Evolutionary conservation across 2,113 vertebrate genomes (phyloP).

Genomic region (Catharus fuscescens): DNA sequence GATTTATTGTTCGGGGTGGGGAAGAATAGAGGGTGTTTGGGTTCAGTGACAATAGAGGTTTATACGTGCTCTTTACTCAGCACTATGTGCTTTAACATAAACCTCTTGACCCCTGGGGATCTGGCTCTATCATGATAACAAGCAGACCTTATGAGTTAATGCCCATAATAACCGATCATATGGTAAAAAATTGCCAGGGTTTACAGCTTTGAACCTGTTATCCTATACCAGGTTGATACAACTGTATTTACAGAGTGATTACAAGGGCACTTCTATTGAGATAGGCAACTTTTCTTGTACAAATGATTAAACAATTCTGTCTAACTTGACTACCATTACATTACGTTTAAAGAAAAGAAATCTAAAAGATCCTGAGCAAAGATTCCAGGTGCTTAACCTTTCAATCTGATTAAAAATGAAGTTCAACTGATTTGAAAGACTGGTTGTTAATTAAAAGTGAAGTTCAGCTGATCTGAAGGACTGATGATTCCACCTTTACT

Average conservation of each 20-base stretch:
- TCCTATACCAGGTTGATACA: conserved; percentile 37
- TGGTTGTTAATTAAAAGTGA: neutral
- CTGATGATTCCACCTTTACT: neutral
- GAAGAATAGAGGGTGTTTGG: neutral
- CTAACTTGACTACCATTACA: neutral
- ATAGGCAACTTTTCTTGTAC: conserved; percentile 38
- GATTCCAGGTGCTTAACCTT: neutral
- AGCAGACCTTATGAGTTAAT: conserved; percentile 30
- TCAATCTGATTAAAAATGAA: neutral
- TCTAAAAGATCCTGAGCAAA: neutral
- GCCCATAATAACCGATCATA: conserved; percentile 32
- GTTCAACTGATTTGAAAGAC: neutral
- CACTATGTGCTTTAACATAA: neutral
- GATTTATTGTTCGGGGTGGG: neutral
- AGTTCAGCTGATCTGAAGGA: neutral
- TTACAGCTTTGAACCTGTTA: conserved; percentile 79
- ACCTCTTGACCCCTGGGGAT: neutral
- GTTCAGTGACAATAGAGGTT: conserved; percentile 19
- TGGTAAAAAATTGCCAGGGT: conserved; percentile 77
- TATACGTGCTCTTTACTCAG: neutral
- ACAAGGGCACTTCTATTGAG: conserved; percentile 19
- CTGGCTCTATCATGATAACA: neutral
- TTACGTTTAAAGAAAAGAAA: conserved; percentile 4
- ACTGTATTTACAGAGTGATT: conserved; percentile 68
- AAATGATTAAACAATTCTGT: conserved; percentile 64